Base-by-base conservation (phyloP, 2,113 vertebrate genomes). In the Alosa alosa region DNA sequence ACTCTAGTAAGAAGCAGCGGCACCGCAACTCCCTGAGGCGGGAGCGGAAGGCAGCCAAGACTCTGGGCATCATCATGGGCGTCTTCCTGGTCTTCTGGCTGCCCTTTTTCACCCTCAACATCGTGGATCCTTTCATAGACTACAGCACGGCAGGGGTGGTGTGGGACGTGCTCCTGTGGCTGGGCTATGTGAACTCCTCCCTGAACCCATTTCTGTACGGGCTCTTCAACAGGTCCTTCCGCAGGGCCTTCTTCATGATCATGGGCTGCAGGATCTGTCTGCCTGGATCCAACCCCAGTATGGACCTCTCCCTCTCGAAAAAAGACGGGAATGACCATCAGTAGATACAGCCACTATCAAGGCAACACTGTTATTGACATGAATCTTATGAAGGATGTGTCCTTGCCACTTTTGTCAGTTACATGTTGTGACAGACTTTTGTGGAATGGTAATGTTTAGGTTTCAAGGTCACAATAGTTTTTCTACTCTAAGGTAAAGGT, bases 61-160 rank as follows among this genome's bases (percentile, higher is more conserved):
- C 94, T n/a, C 91, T 96, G 81, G 96, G 95, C 0, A 94, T 96
- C 82, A 96, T 96, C 83, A 96, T 96, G 93, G 95, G 96, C 2
- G 93, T 94, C 57, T 96, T 96, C 46, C 89, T 96, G 1, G 84
- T 95, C 36, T 96, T 95, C 90, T 96, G 96, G 95, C 88, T 95
- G 90, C 96, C 95, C 0, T 96, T 96, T 87, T 96, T 96, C 72
- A 95, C 95, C 1, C 88, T 94, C 6, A 96, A 96, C 89, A 94
- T 96, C 25, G 89, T 96, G 83, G 95, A 96, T 86, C 95, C 95
- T 0, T 96, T 96, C 60, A 93, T 95, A 52, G 92, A 94, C 7
- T 94, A 96, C 88, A 92, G 91, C 84, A 95, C 94, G 0, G 93
- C 92, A 0, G 92, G 88, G 45, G 86, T 91, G 1, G 86, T 95